These are phyloP conservation scores for Athetis lepigone DNA, from an alignment of 2,888 invertebrate genomes.

Conservation along the genomic window DNA sequence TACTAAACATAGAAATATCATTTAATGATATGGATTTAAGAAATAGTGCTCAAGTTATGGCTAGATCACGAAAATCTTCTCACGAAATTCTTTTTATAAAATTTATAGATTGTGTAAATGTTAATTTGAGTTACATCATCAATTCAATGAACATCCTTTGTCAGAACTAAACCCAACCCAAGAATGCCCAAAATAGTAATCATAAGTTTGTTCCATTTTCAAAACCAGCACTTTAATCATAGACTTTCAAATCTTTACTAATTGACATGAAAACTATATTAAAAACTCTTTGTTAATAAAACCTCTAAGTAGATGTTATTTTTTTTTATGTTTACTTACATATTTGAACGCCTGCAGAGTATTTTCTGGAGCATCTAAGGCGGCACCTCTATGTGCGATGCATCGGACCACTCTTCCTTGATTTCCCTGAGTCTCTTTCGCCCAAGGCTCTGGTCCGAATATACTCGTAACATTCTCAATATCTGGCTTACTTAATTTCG, in stretches of 20 bases:
- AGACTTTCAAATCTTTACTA: no score
- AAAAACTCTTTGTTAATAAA: slow-evolving; percentile 1
- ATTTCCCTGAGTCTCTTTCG: slow-evolving; percentile 80
- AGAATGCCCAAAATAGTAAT: no score
- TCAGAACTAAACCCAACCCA: no score
- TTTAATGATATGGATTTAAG: no score
- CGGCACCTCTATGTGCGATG: slow-evolving; percentile 94
- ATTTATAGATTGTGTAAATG: no score
- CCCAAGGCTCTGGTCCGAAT: slow-evolving; percentile 89
- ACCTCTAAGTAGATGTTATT: background rate
- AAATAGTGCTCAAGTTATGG: no score
- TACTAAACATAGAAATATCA: no score
- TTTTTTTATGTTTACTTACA: slow-evolving; percentile 82
- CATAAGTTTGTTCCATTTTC: background rate
- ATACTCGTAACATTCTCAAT: slow-evolving; percentile 83
- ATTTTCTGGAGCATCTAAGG: slow-evolving; percentile 95
- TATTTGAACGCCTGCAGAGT: slow-evolving; percentile 93
- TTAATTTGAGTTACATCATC: no score
- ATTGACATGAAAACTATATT: background rate
- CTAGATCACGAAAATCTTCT: no score
- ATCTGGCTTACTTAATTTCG: slow-evolving; percentile 81
- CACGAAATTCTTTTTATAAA: no score
- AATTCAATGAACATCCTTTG: no score
- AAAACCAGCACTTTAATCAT: slow-evolving; percentile 5
- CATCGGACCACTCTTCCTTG: slow-evolving; percentile 90